Evolutionary conservation across 2,113 vertebrate species (phyloP), one percentile per base, ranked within the genome.

Genomic region (Herpetotheres cachinnans): DNA sequence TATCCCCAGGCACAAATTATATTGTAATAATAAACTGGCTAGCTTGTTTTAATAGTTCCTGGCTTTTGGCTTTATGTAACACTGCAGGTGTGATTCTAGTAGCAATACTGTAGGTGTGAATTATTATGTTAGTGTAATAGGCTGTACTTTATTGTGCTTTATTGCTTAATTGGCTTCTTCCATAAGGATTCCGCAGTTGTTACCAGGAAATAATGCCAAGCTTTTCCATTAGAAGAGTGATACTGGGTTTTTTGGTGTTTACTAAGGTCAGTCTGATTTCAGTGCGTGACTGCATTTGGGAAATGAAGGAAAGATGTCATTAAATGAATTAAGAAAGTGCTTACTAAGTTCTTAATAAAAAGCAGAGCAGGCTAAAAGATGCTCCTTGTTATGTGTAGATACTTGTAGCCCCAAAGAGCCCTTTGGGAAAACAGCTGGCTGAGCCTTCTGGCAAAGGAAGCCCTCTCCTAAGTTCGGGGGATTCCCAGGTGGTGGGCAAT

Each of bases 351-450:
- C 47, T 83, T 93, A 86, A 82, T 84, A 86, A 84, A 92, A 95
- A 96, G 56, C 77, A 93, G 80, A 95, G 70, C 59, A 63, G 56
- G 34, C 58, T 89, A 54, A 82, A 94, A 89, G 86, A 91, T 97
- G 77, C 80, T 92, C 46, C 89, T 88, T 90, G 86, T 88, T 94
- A 66, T 73, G 59, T 0, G 0, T 24, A 86, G 88, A 89, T 94
- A 46, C 29, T 82, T 88, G 54, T 62, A 85, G 82, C 7, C 47
- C 74, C 32, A 30, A 79, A 4, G 27, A 95, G 71, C 67, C 86
- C 93, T 88, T 92, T 89, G 84, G 96, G 95, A 94, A 95, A 83
- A 93, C 82, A 96, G 80, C 80, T 95, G 95, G 80, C 85, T 95
- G 78, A 85, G 65, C 62, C 91, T 89, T 95, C 89, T 96, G 95